A percentile compares a stretch with the other conserved stretches of the same genome.
Evolutionary conservation across 2,888 invertebrate species (phyloP).

Genomic region (Oasisia sp.): DNA sequence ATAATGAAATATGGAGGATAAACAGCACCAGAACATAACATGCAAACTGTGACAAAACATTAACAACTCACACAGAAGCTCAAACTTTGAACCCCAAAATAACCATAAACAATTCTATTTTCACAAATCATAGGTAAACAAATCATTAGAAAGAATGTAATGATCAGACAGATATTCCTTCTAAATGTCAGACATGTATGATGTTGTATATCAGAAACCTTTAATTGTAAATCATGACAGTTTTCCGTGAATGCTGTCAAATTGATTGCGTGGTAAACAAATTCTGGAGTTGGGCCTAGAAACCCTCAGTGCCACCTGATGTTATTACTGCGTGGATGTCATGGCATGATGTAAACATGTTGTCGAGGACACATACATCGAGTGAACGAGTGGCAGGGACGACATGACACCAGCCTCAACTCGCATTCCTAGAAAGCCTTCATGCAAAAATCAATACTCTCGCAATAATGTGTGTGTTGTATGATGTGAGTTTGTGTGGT

Average conservation of each 20-base stretch:
- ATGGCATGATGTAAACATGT: neutral
- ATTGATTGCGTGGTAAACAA: neutral
- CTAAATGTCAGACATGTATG: neutral
- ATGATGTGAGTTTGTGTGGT: too few relatives aligned
- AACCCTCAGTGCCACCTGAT: neutral
- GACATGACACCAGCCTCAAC: neutral
- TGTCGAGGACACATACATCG: neutral
- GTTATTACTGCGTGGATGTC: neutral
- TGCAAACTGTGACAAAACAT: neutral
- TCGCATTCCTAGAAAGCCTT: neutral
- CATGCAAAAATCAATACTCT: neutral
- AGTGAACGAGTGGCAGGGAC: neutral
- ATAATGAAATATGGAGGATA: neutral
- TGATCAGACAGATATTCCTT: neutral
- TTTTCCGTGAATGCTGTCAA: neutral
- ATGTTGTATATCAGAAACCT: neutral
- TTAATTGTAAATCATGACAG: neutral
- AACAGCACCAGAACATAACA: neutral
- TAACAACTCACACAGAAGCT: neutral
- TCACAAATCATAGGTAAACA: neutral
- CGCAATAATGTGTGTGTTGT: neutral
- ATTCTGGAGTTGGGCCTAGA: neutral
- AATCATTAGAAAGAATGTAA: neutral
- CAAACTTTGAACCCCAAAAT: neutral
- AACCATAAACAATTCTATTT: neutral